These are phyloP conservation scores for Rattus rattus DNA, from an alignment of 2,113 vertebrate genomes.

Conservation along the genomic window DNA sequence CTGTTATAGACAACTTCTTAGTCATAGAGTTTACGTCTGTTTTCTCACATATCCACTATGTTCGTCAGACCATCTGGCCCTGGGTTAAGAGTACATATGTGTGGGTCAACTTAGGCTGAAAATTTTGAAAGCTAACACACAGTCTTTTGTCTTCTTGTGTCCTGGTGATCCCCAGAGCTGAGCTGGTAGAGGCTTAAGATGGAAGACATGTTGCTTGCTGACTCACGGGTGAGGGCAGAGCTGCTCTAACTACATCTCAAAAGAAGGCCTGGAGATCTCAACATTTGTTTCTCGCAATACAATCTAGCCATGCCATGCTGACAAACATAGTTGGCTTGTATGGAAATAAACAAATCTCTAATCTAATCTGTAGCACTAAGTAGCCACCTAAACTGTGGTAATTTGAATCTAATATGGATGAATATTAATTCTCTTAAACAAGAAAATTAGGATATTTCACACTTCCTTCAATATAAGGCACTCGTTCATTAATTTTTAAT, in stretches of 20 bases:
- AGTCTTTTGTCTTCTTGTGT: background rate
- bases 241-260: background rate
- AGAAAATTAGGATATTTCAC: conserved; percentile 74
- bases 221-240: background rate
- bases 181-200: background rate
- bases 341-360: conserved; percentile 78
- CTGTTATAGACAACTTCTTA: background rate
- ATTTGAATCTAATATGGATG: conserved; percentile 81
- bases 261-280: conserved; percentile 35
- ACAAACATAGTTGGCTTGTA: conserved; percentile 67
- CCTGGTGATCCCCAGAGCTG: background rate
- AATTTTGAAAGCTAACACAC: background rate
- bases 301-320: conserved; percentile 19
- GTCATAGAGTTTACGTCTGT: background rate
- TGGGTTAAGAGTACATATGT: background rate
- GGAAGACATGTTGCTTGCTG: background rate
- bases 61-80: background rate
- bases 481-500: conserved; percentile 85
- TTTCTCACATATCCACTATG: background rate
- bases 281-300: conserved; percentile 55
- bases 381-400: conserved; percentile 76
- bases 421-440: conserved; percentile 84
- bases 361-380: conserved; percentile 59
- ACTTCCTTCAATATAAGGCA: conserved; percentile 77
- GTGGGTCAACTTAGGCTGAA: background rate